Conservation (phyloP, 2,113 vertebrate species). For the Ailurus styani region DNA sequence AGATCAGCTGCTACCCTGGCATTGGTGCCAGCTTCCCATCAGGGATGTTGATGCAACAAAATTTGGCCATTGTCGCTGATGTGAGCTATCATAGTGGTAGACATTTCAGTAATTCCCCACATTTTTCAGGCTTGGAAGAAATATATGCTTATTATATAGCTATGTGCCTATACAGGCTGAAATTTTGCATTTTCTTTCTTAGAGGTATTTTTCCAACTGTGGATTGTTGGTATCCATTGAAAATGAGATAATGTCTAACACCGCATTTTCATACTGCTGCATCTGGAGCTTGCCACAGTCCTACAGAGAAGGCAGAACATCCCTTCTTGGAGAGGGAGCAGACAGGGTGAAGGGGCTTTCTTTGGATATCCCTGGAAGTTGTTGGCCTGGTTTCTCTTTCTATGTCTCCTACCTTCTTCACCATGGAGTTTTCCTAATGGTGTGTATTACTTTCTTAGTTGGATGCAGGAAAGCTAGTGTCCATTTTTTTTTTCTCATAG, state of each 20-base stretch:
- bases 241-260: neutral
- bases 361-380: neutral
- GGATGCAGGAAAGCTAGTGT: neutral
- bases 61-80: conserved; percentile 61
- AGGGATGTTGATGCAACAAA: conserved; percentile 56
- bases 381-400: neutral
- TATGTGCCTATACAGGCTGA: neutral
- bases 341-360: neutral
- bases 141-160: neutral
- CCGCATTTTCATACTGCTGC: neutral
- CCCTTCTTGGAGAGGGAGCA: neutral
- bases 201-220: neutral
- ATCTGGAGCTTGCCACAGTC: neutral
- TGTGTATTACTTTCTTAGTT: neutral
- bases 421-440: neutral
- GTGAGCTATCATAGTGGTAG: conserved; percentile 49
- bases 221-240: neutral
- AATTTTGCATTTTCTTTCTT: neutral
- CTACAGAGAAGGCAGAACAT: neutral
- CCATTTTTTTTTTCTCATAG: neutral
- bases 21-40: conserved; percentile 58
- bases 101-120: conserved; percentile 51
- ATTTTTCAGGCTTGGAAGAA: conserved; percentile 52
- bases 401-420: neutral
- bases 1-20: conserved; percentile 67